Percentiles rank a stretch among this genome's conserved stretches.
These are phyloP conservation scores for Macrobrachium rosenbergii DNA, from an alignment of 1,140 invertebrate species.

Conservation along the genomic window DNA sequence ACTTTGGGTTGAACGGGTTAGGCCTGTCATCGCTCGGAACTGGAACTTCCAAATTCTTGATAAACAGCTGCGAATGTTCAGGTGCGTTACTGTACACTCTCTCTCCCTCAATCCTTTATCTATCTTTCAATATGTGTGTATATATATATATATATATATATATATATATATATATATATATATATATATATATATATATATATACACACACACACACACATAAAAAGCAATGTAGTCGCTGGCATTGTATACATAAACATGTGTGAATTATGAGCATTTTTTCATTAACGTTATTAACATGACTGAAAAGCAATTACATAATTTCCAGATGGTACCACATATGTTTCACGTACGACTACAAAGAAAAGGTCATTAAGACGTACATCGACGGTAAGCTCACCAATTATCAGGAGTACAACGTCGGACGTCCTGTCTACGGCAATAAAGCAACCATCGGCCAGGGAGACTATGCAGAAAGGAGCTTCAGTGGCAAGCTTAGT, in stretches of 20 bases:
- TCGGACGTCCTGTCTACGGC: conserved; percentile 47
- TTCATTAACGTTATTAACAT: background rate
- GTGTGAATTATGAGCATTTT: background rate
- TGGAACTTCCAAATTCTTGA: conserved; percentile 52
- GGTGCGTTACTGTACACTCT: background rate
- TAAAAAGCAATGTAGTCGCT: too few species aligned
- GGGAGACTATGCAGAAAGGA: conserved; percentile 36
- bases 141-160: background rate
- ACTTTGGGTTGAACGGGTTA: conserved; percentile 46
- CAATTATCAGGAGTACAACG: conserved; percentile 18
- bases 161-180: background rate
- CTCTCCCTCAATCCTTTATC: too few species aligned
- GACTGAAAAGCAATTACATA: background rate
- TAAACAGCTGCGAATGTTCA: conserved; percentile 38
- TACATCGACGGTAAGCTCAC: conserved; percentile 35
- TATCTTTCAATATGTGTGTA: too few species aligned
- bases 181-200: too few species aligned
- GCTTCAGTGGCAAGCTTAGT: conserved; percentile 39
- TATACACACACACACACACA: too few species aligned
- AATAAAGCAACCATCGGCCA: conserved; percentile 47
- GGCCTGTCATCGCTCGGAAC: conserved; percentile 38
- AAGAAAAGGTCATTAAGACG: conserved; percentile 22
- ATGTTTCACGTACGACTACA: conserved; percentile 51
- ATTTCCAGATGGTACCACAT: conserved; percentile 47
- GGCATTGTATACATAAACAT: too few species aligned